These are phyloP conservation scores for Gallinago media DNA, from an alignment of 2,113 vertebrate species.

Conservation along the genomic window DNA sequence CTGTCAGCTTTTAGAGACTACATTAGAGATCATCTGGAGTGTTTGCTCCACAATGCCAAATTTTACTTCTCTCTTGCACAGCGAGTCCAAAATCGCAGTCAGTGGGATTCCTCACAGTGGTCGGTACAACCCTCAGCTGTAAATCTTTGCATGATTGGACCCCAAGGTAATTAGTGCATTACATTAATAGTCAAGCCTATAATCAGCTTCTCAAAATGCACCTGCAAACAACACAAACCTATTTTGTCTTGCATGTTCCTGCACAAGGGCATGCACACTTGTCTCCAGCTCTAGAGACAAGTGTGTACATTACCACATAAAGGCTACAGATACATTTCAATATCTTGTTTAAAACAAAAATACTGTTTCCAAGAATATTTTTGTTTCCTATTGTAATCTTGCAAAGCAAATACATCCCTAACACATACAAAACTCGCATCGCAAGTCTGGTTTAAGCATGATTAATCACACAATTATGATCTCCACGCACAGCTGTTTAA, in stretches of 20 bases:
- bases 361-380: not conserved
- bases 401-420: not conserved
- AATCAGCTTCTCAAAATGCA: constrained; percentile 32
- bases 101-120: constrained; percentile 4
- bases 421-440: not conserved
- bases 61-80: not conserved
- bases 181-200: not conserved
- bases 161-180: not conserved
- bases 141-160: not conserved
- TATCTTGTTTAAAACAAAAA: not conserved
- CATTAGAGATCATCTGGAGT: constrained; percentile 60
- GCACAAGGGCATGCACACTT: accelerated
- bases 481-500: not conserved
- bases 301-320: not conserved
- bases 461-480: not conserved
- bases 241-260: not conserved
- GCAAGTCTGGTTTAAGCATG: not conserved
- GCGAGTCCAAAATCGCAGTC: not conserved
- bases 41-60: constrained; percentile 34
- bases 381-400: not conserved
- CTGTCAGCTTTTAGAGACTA: constrained; percentile 56
- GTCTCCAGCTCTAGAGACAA: not conserved
- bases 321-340: not conserved
- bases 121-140: not conserved
- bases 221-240: constrained; percentile 9